Evolutionary conservation across 2,888 invertebrate species (phyloP), one percentile per base, ranked within the genome.

Genomic region (Drosophila cognata): DNA sequence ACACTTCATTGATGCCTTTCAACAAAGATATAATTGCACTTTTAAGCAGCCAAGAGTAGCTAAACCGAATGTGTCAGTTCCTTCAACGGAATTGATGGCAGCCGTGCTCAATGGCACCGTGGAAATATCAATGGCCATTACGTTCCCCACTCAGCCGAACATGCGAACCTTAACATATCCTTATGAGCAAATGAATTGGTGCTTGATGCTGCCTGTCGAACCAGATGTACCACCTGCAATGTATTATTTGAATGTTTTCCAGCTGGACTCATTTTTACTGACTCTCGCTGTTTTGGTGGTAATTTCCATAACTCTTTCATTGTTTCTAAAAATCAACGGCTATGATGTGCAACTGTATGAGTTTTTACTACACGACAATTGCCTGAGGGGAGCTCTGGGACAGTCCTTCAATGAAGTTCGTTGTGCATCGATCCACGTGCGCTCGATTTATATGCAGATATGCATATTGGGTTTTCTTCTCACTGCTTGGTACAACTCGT

Each of bases 161-260:
- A 11, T 82, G 2, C 21, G 43, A 0, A 82, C 85, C 0, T 88
- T 62, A 7, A 74, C 84, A 0, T 92, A 92, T 63, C 91, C 92
- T 0, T 91, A 79, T n/a, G 91, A 92, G 48, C 70, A 67, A 21
- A 1, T 83, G 53, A 77, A 86, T 31, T 88, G 82, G 83, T 92
- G 91, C 29, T n/a, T 91, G 1, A 84, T 92, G 89, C 41, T 92
- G 31, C 92, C 92, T 0, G 63, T 92, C 7, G 92, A 92, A 64
- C 57, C 90, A 0, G 84, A 88, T 61, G 79, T 92, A 4, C 91
- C 92, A 0, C 77, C 69, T 7, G 69, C 82, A 4, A 77, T 87
- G 51, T 91, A 91, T 31, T 92, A 89, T 35, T 69, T 88, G 18
- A 75, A 76, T 1, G 90, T 91, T 0, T 91, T 92, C 53, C 82